Evolutionary conservation across 1,140 invertebrate species (phyloP), one percentile per base, ranked within the genome.

Genomic region (Drosophila rhopaloa): DNA sequence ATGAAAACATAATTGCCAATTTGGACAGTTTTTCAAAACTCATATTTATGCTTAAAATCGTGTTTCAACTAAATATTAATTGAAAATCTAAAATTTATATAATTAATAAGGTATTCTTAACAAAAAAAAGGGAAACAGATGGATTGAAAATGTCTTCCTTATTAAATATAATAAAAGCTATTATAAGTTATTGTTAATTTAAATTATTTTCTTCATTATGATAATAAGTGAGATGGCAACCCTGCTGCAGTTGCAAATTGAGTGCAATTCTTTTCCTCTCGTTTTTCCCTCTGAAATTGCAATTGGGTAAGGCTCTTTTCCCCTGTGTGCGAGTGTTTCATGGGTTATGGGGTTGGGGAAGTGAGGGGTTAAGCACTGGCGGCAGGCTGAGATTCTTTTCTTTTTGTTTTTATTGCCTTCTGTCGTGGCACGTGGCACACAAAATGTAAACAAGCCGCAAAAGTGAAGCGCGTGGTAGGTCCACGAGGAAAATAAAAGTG

Each of bases 401-500:
- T 57, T 68, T 58, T 78, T 62, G 57, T 27, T 74, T 75, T 75
- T 75, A 75, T 75, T 75, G 72, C 72, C 9, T 58, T 76, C 40
- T 76, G 74, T 60, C 72, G 50, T 55, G 83, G 75, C 82, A 86
- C 82, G 82, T 86, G 82, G 83, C 82, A 66, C 55, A 76, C 79
- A 72, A 76, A 82, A 88, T 86, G 82, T 86, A 86, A 86, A 86
- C 82, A 86, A 88, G 79, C 82, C 71, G 51, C 76, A 88, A 48
- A 82, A 72, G 57, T 59, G 62, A 61, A 67, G 62, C 58, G 61
- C 63, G 48, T 62, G 50, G 66, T 61, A 84, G 78, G 63, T 65
- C 51, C 60, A 51, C 51, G 32, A 40, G 55, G 40, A 40, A 70
- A 70, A 68, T 56, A 43, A 55, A 56, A 54, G 5, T 44, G 32